A percentile compares a stretch with the other conserved stretches of the same genome.
Conservation (phyloP, 2,888 invertebrate genomes). For the Nomada fabriciana region DNA sequence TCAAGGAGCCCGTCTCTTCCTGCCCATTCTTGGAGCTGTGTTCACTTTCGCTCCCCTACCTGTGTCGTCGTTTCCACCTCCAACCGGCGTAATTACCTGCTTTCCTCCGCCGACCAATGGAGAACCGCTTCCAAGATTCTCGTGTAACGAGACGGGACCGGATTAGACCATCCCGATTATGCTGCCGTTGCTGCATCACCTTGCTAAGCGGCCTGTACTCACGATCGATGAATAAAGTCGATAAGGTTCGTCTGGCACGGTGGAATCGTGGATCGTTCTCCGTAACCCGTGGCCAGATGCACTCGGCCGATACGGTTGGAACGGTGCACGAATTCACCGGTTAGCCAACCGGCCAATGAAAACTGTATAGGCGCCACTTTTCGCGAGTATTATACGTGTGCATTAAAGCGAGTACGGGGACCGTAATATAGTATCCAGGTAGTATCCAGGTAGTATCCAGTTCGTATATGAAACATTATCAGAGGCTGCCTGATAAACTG, state of each 20-base stretch:
- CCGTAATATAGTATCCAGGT: neutral
- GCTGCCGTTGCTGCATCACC: neutral
- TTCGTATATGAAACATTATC: conserved; percentile 25
- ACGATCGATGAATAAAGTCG: conserved; percentile 43
- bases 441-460: neutral
- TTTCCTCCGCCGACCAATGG: conserved; percentile 39
- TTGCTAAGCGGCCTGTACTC: conserved; percentile 22
- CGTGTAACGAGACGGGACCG: conserved; percentile 2
- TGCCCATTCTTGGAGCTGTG: conserved; percentile 83
- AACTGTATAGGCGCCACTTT: conserved; percentile 10
- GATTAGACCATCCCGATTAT: conserved; percentile 30
- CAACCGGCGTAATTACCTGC: conserved; percentile 48
- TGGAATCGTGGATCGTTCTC: conserved; percentile 34
- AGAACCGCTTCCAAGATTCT: conserved; percentile 35
- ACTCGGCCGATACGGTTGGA: conserved; percentile 26
- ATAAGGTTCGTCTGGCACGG: conserved; percentile 39
- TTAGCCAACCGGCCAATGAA: conserved; percentile 9
- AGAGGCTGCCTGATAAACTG: neutral
- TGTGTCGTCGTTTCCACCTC: conserved; percentile 51
- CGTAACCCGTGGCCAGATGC: conserved; percentile 26
- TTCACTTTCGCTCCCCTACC: conserved; percentile 82
- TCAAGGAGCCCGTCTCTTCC: conserved; percentile 74
- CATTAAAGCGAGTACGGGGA: conserved; percentile 34
- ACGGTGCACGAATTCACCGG: conserved; percentile 3
- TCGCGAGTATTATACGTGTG: neutral